Percentiles rank a stretch among this genome's conserved stretches.
Evolutionary conservation across 1,140 invertebrate genomes (phyloP).

Genomic region (Tribolium castaneum): DNA sequence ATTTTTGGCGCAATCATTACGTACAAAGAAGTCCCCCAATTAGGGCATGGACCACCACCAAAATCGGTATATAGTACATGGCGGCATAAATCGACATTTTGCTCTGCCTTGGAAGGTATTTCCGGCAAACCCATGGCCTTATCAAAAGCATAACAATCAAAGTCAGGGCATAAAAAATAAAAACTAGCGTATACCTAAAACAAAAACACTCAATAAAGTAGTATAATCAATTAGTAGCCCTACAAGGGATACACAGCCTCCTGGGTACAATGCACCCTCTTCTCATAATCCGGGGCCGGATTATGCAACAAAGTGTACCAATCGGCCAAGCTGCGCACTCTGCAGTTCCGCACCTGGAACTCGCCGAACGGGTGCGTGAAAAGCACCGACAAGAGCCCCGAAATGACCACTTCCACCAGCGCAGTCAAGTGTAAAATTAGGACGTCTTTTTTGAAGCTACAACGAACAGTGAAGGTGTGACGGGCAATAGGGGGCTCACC

Average conservation of each 20-base stretch:
- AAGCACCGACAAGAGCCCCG: slow-evolving; percentile 80
- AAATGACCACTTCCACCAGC: slow-evolving; percentile 79
- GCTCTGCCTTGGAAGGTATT: slow-evolving; percentile 74
- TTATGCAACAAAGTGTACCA: slow-evolving; percentile 97
- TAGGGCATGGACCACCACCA: slow-evolving; percentile 89
- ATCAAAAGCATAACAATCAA: slow-evolving; percentile 84
- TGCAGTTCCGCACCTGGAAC: slow-evolving; percentile 81
- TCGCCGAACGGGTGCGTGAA: slow-evolving; percentile 82
- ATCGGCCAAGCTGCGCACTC: slow-evolving; percentile 82
- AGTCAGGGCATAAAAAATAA: slow-evolving; percentile 90
- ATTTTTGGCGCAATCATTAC: slow-evolving; percentile 60
- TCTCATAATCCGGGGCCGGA: slow-evolving; percentile 91
- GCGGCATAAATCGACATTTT: slow-evolving; percentile 91
- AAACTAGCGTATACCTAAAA: slow-evolving; percentile 91
- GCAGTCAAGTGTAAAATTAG: slow-evolving; percentile 81
- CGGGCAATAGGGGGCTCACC: slow-evolving; percentile 65
- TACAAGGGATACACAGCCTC: slow-evolving; percentile 97
- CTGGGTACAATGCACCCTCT: slow-evolving; percentile 92
- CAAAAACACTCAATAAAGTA: slow-evolving; percentile 31
- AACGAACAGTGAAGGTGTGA: slow-evolving; percentile 47
- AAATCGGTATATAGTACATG: slow-evolving; percentile 92
- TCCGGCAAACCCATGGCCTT: slow-evolving; percentile 76
- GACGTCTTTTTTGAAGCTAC: slow-evolving; percentile 77
- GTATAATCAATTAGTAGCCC: slow-evolving; percentile 60
- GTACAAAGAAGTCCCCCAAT: slow-evolving; percentile 92